A percentile compares a stretch with the other conserved stretches of the same genome.
phyloP scores from a whole-genome alignment of 2,888 invertebrate species.

The Cyrtodaria siliqua region DNA sequence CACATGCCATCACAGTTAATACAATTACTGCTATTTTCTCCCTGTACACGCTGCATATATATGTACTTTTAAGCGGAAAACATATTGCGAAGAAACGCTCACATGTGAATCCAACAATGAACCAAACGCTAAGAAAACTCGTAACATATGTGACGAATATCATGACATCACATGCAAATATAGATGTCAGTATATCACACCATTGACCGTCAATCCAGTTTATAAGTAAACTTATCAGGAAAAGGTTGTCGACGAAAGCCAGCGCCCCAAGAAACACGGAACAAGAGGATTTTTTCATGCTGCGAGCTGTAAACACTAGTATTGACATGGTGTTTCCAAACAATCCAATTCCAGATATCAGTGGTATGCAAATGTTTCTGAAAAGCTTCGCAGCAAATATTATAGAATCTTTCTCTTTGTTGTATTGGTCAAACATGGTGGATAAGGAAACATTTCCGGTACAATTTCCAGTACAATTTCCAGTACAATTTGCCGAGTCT shows the following conservation, averaged over 20 bases:
- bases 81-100: conserved; percentile 94
- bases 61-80: conserved; percentile 89
- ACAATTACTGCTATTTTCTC: conserved; percentile 67
- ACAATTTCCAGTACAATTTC: too few relatives aligned
- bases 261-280: conserved; percentile 92
- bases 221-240: conserved; percentile 88
- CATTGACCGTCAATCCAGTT: conserved; percentile 72
- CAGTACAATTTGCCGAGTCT: too few relatives aligned
- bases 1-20: conserved; percentile 52
- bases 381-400: conserved; percentile 17
- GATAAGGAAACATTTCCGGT: too few relatives aligned
- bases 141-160: conserved; percentile 88
- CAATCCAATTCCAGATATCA: conserved; percentile 90
- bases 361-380: conserved; percentile 87
- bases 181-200: conserved; percentile 69
- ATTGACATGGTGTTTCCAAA: conserved; percentile 92
- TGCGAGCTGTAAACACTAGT: conserved; percentile 91
- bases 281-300: conserved; percentile 91
- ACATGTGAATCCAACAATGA: conserved; percentile 94
- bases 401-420: conserved; percentile 2
- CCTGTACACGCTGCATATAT: conserved; percentile 68
- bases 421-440: too few relatives aligned
- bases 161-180: conserved; percentile 88
- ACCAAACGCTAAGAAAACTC: conserved; percentile 93
- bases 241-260: conserved; percentile 87